Base-by-base conservation (phyloP, 1,140 invertebrate genomes). In the Diprion similis region DNA sequence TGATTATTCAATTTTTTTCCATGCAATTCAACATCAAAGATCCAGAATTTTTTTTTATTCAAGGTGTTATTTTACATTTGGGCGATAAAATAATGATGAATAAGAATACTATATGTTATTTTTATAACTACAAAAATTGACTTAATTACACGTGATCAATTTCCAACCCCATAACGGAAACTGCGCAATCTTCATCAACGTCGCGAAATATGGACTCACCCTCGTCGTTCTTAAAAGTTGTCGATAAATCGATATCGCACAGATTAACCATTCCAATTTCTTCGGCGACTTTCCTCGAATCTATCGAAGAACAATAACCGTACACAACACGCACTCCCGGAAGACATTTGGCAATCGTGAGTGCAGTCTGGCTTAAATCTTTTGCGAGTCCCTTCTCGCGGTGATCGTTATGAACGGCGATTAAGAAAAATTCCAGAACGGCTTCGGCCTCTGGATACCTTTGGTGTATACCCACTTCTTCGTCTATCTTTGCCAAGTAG, bases 371-470 rank as follows among this genome's bases (percentile, higher is more conserved):
- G 24, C 79, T 73, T 8, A 79, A 9, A 13, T 13, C 45, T 4
- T 10, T 77, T 0, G 77, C 64, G 15, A 82, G 46, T 8, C 80
- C 80, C 13, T 24, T 75, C 46, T 64, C 64, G 8, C 79, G 66
- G 13, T 81, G 77, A 66, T 76, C 18, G 10, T 71, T 74, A 15
- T 74, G 76, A 0, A 82, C 76, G 4, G 74, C 77, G 1, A 82
- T 65, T 0, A 79, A 77, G 18, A 79, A 82, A 67, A 79, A 78
- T 47, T 82, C 80, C n/a, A 80, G 69, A 1, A 72, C 72, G 11
- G 66, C 66, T 68, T 68, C 37, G 3, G 66, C 75, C 1, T 73
- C 66, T 17, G 72, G 75, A 64, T 71, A 78, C 24, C 37, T 47
- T 0, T 1, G 9, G 46, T 76, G 78, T 0, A 78, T 15, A 7